Base-by-base conservation (phyloP, 2,797 vertebrate species). In the Erethizon dorsatum region DNA sequence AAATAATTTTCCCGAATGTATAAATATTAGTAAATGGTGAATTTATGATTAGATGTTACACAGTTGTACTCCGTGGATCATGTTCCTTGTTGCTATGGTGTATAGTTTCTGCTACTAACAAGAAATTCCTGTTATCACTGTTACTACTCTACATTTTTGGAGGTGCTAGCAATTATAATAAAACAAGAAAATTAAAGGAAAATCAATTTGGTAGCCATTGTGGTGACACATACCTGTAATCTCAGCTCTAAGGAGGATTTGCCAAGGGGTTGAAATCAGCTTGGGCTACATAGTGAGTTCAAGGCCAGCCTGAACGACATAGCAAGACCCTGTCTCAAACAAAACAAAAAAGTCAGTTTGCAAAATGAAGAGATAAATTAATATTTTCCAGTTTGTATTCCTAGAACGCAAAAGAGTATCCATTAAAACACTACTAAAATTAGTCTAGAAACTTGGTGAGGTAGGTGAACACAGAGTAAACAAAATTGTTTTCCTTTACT, bases 121-220 rank as follows among this genome's bases (percentile, higher is more conserved):
- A 83, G 54, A 90, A 41, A 54, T 89, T 79, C 33, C 14, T 89
- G 6, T 73, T 71, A 83, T 31, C 41, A 28, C 13, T 87, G 26
- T 69, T 95, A 18, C 15, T 45, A 37, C 45, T 41, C 33, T 45
- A 45, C 22, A 69, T 65, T 86, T 94, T 88, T 82, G 6, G 63
- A 89, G 50, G 84, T 73, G 4, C 26, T 93, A 59, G 61, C 14
- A n/a, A 95, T 22, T 87, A 10, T 73, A 61, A 50, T 71, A 37
- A 84, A 86, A 79, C 1, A 83, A 83, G 22, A 93, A 90, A 95
- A 59, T 86, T 20, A 78, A 52, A 88, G 57, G 26, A 75, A 47
- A 47, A 45, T 75, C 41, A 41, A 47, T 75, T 47, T 73, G 22
- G 22, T 45, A 37, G 22, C 22, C 22, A 12, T 10, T 11, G 11